phyloP scores from a whole-genome alignment of 2,888 invertebrate genomes.

The Lamellibrachia columna region DNA sequence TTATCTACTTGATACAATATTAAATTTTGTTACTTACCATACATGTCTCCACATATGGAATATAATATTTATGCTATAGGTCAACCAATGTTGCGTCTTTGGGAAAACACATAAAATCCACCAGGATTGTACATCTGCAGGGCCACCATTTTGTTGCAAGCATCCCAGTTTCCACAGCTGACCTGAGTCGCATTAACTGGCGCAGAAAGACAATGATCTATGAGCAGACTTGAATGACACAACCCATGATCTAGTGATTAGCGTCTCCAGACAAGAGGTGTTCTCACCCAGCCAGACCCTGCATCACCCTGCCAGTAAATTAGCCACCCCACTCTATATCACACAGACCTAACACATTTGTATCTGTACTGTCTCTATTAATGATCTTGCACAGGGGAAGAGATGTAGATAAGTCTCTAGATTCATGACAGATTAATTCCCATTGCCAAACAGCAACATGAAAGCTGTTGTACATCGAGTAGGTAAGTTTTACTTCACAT shows the following conservation, averaged over 20 bases:
- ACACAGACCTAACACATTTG: background rate
- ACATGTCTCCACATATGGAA: background rate
- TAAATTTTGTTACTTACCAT: too few relatives aligned
- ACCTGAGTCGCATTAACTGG: background rate
- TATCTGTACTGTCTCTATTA: conserved; percentile 10
- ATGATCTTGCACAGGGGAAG: background rate
- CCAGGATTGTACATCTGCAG: background rate
- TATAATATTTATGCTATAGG: background rate
- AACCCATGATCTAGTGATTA: background rate
- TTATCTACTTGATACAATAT: too few relatives aligned
- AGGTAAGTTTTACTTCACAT: background rate
- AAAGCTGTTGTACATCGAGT: background rate
- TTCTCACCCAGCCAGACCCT: background rate
- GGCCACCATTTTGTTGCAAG: background rate
- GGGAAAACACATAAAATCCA: background rate
- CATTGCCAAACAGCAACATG: background rate
- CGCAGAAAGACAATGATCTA: background rate
- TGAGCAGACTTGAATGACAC: background rate
- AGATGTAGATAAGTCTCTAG: background rate
- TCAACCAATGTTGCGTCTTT: too few relatives aligned
- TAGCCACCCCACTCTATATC: background rate
- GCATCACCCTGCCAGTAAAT: background rate
- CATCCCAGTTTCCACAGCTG: background rate
- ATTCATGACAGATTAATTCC: background rate
- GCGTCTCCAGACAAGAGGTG: background rate